A percentile compares a stretch with the other conserved stretches of the same genome.
Conservation (phyloP, 2,888 invertebrate genomes). For the Glaucopsyche alexis region DNA sequence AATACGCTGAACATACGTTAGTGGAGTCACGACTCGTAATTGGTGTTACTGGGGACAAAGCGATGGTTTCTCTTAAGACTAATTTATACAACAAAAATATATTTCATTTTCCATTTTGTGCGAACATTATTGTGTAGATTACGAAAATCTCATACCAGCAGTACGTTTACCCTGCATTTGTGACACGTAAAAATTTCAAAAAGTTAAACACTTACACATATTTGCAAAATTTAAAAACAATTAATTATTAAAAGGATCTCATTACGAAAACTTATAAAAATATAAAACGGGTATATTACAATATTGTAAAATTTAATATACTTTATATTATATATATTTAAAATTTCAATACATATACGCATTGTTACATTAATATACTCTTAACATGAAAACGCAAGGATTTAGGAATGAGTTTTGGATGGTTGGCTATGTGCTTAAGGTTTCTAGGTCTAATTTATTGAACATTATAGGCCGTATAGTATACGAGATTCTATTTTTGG, state of each 20-base stretch:
- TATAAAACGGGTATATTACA: conserved; percentile 31
- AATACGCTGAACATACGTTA: conserved; percentile 46
- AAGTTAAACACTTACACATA: conserved; percentile 43
- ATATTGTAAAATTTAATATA: conserved; percentile 28
- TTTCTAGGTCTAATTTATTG: conserved; percentile 42
- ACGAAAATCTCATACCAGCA: conserved; percentile 44
- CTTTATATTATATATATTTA: neutral
- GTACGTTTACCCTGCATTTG: conserved; percentile 61
- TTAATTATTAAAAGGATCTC: conserved; percentile 34
- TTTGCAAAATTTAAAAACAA: conserved; percentile 36
- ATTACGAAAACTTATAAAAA: conserved; percentile 29
- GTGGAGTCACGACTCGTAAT: conserved; percentile 52
- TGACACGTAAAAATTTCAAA: conserved; percentile 62
- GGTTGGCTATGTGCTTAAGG: conserved; percentile 39
- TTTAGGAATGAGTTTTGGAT: conserved; percentile 19
- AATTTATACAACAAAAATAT: conserved; percentile 40
- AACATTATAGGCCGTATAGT: conserved; percentile 55
- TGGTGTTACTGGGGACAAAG: conserved; percentile 64
- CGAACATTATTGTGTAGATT: conserved; percentile 42
- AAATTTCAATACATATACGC: neutral
- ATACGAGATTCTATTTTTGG: conserved; percentile 53
- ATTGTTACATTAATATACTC: neutral
- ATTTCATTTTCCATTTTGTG: conserved; percentile 46
- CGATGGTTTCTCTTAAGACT: conserved; percentile 48
- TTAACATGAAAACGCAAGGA: conserved; percentile 20